These are phyloP conservation scores for Pachymerium ferrugineum DNA, from an alignment of 2,888 invertebrate genomes.

Conservation along the genomic window DNA sequence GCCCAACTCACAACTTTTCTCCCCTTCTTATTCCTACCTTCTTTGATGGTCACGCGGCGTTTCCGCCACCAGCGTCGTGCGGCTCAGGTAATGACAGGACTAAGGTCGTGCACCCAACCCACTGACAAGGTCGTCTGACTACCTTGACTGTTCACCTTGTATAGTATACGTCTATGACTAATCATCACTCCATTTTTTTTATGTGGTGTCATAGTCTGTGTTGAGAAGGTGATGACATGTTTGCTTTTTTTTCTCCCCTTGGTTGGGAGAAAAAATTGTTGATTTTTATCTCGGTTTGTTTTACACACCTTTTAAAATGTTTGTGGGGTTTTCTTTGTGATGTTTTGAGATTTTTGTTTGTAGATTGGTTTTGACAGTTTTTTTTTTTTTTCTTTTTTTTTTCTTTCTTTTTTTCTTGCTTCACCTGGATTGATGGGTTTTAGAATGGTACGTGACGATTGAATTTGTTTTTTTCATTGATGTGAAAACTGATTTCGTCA, in stretches of 20 bases:
- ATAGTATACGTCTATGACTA: background rate
- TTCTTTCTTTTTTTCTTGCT: too few relatives aligned
- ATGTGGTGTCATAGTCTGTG: background rate
- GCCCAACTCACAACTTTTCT: background rate
- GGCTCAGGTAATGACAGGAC: background rate
- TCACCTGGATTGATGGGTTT: too few relatives aligned
- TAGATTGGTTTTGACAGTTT: too few relatives aligned
- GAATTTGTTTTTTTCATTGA: too few relatives aligned
- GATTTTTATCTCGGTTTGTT: too few relatives aligned
- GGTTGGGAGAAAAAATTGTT: too few relatives aligned
- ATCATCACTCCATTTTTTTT: background rate
- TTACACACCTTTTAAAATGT: too few relatives aligned
- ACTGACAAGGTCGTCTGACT: constrained; percentile 4
- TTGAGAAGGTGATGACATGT: background rate
- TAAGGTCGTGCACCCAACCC: background rate
- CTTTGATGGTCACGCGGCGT: constrained; percentile 4
- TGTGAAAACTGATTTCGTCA: too few relatives aligned
- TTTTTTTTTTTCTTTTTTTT: too few relatives aligned
- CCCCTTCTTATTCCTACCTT: background rate
- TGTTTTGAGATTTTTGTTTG: too few relatives aligned
- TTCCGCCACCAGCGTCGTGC: constrained; percentile 9
- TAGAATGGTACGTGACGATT: too few relatives aligned
- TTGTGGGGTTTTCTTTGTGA: too few relatives aligned
- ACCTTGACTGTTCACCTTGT: background rate
- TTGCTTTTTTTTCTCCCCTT: constrained; percentile 6